Evolutionary conservation across 23 tunicate species (phyloP), one percentile per base, ranked within the genome.

Genomic region (Clavelina lepadiformis): DNA sequence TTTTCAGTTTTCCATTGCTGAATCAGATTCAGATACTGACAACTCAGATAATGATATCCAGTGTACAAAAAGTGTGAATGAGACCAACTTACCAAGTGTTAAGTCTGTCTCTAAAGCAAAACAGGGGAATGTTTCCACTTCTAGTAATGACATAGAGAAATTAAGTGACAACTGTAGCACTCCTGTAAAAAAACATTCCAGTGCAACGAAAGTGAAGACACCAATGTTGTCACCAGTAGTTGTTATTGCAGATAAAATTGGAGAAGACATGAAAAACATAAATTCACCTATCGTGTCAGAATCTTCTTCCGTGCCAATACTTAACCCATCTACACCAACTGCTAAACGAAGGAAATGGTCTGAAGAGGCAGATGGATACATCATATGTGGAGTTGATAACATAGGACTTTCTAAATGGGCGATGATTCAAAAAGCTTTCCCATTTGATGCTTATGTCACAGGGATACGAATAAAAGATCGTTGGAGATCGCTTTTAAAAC

Each of bases 371-470:
- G 69, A 63, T 63, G 49, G 34, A 6, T 63, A 8, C 23, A 63
- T 63, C 4, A 63, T 63, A 18, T 35, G 21, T 22, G 69, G 69
- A 7, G 69, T 63, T 35, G 20, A 29, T 6, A 15, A n/a, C n/a
- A 36, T 34, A 19, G 69, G 69, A 3, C 13, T 25, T 59, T 25
- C 51, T 15, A 36, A 50, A 8, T 63, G 69, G 69, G 49, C 69
- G 6, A 63, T 11, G 29, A 63, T 63, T 15, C 11, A 34, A 63
- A 35, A 15, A 3, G 3, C 49, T 8, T 63, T 34, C 38, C 22
- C 69, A 35, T 63, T 35, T 21, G 5, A 26, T 3, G 4, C 24
- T 36, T 36, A 63, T 11, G 29, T 29, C 6, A 13, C 49, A 8
- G 50, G 24, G 7, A 51, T 35, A 3, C 21, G 38, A 19, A 35